Conservation (phyloP, 2,888 invertebrate genomes). For the Lasioglossum leucozonium region DNA sequence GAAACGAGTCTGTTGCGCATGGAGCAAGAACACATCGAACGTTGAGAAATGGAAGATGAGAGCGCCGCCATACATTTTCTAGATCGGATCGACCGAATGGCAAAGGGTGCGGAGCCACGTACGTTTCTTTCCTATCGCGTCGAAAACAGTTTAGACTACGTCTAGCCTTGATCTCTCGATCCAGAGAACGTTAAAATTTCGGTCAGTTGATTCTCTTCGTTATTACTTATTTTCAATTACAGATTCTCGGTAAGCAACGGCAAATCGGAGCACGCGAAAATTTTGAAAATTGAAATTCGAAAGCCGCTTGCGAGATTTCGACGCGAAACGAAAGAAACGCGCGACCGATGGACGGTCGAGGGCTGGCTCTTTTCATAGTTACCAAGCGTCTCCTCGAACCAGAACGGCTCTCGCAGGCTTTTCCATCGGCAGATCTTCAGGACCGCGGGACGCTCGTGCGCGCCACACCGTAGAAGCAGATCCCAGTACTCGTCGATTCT, state of each 20-base stretch:
- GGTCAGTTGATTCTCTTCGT: too few species aligned
- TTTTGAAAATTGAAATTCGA: neutral
- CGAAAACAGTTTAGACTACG: too few species aligned
- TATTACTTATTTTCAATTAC: too few species aligned
- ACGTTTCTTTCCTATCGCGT: neutral
- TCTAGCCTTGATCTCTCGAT: too few species aligned
- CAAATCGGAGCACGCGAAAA: too few species aligned
- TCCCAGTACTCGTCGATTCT: constrained; percentile 85
- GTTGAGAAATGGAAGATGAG: neutral
- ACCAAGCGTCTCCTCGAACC: constrained; percentile 72
- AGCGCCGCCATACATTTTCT: neutral
- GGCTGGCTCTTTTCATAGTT: neutral
- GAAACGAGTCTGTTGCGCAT: neutral
- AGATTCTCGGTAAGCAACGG: too few species aligned
- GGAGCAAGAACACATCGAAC: neutral
- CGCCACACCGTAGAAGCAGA: constrained; percentile 82
- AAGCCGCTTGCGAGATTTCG: neutral
- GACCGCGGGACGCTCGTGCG: constrained; percentile 81
- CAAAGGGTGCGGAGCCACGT: neutral
- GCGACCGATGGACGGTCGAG: neutral
- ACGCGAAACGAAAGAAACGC: neutral
- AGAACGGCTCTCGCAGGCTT: constrained; percentile 84
- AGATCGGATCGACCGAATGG: neutral
- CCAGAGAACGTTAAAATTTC: too few species aligned
- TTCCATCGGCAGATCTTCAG: constrained; percentile 86